A percentile compares a stretch with the other conserved stretches of the same genome.
These are phyloP conservation scores for Pseudanteris insignis DNA, from an alignment of 2,888 invertebrate genomes.

Conservation along the genomic window DNA sequence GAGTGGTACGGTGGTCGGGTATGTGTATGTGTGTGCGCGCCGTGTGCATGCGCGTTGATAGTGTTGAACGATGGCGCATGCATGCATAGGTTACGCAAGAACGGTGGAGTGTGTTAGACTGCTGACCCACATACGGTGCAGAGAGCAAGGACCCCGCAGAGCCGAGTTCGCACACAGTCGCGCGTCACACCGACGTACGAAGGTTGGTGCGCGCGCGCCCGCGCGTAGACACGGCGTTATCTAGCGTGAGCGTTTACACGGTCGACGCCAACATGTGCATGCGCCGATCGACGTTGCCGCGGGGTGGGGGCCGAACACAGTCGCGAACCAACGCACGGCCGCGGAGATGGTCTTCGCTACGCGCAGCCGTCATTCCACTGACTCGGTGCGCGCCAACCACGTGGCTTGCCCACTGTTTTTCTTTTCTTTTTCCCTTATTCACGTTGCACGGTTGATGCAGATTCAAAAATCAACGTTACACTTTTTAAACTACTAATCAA, in stretches of 20 bases:
- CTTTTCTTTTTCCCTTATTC: no score
- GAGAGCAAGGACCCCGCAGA: slow-evolving; percentile 66
- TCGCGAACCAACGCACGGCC: slow-evolving; percentile 1
- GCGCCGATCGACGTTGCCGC: slow-evolving; percentile 16
- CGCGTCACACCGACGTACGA: slow-evolving; percentile 22
- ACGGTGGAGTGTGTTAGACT: slow-evolving; percentile 66
- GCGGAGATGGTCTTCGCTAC: slow-evolving; percentile 18
- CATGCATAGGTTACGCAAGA: slow-evolving; percentile 66
- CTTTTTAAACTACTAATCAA: no score
- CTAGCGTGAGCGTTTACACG: no score
- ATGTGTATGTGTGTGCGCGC: background rate
- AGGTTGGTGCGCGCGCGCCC: slow-evolving; percentile 20
- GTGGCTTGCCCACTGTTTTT: slow-evolving; percentile 32
- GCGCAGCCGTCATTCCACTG: slow-evolving; percentile 48
- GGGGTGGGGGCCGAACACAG: slow-evolving; percentile 7
- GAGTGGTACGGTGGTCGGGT: no score
- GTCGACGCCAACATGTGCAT: slow-evolving; percentile 42
- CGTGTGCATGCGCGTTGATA: slow-evolving; percentile 35
- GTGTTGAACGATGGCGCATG: slow-evolving; percentile 51
- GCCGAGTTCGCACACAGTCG: slow-evolving; percentile 48
- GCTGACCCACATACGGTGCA: slow-evolving; percentile 66
- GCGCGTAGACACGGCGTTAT: slow-evolving; percentile 26
- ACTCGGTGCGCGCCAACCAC: slow-evolving; percentile 38
- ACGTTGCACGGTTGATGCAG: no score
- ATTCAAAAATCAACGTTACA: no score